A percentile compares a stretch with the other conserved stretches of the same genome.
Conservation (phyloP, 1,140 invertebrate genomes). For the Coenobita brevimanus region DNA sequence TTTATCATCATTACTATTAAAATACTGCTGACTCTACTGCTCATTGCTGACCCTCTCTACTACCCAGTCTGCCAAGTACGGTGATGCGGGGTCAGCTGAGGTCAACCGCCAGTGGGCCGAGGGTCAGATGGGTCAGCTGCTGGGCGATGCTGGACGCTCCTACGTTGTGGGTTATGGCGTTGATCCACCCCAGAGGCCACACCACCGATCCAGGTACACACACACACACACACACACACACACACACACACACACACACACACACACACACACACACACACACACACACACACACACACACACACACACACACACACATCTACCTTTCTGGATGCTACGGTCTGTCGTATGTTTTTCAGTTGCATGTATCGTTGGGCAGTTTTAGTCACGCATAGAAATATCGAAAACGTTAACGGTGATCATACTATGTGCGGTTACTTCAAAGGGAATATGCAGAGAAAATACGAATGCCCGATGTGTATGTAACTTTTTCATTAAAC, state of each 20-base stretch:
- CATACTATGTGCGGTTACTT: too few relatives aligned
- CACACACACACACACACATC: too few relatives aligned
- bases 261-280: conserved; percentile 14
- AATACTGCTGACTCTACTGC: too few relatives aligned
- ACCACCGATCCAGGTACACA: conserved; percentile 29
- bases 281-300: not conserved
- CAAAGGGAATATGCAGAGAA: too few relatives aligned
- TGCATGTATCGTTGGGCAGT: too few relatives aligned
- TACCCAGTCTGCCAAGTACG: conserved; percentile 74
- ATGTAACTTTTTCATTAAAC: too few relatives aligned
- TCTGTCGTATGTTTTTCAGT: not conserved
- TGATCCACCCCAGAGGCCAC: conserved; percentile 71
- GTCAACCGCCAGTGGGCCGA: conserved; percentile 77
- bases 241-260: not conserved
- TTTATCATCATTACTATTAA: too few relatives aligned
- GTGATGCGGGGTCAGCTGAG: conserved; percentile 68
- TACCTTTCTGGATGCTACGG: not conserved
- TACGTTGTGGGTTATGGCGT: conserved; percentile 80
- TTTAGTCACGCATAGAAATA: too few relatives aligned
- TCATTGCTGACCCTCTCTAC: not conserved
- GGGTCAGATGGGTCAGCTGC: conserved; percentile 79
- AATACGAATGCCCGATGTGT: too few relatives aligned
- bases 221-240: not conserved
- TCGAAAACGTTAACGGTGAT: too few relatives aligned
- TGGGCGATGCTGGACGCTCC: conserved; percentile 79